phyloP scores from a whole-genome alignment of 1,140 invertebrate genomes.

The Brachionus sp. region DNA sequence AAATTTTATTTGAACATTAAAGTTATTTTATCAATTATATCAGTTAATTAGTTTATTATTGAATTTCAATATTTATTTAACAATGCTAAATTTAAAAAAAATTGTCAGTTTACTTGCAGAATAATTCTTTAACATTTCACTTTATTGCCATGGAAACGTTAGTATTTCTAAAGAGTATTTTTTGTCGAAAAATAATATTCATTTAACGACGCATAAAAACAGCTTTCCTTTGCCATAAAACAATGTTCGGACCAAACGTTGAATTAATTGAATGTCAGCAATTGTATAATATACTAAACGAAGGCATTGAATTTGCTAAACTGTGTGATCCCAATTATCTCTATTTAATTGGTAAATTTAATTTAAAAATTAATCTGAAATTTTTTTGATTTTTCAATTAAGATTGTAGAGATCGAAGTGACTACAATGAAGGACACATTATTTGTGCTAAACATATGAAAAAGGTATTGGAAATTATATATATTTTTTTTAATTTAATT shows the following conservation, averaged over 20 bases:
- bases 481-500: not conserved
- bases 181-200: not conserved
- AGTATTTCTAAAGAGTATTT: too few relatives aligned
- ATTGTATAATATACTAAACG: conserved; percentile 57
- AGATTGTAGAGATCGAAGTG: conserved; percentile 46
- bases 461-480: conserved; percentile 49
- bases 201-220: not conserved
- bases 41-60: too few relatives aligned
- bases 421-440: conserved; percentile 59
- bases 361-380: not conserved
- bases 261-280: conserved; percentile 51
- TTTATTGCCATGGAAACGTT: too few relatives aligned
- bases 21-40: too few relatives aligned
- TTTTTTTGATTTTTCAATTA: not conserved
- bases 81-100: too few relatives aligned
- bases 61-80: too few relatives aligned
- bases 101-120: too few relatives aligned
- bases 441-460: conserved; percentile 56
- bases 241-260: conserved; percentile 18
- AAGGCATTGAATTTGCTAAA: conserved; percentile 51
- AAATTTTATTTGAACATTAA: too few relatives aligned
- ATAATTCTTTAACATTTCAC: too few relatives aligned
- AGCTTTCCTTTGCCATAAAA: not conserved
- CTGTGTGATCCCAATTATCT: conserved; percentile 57
- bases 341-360: conserved; percentile 53